phyloP scores from a whole-genome alignment of 2,797 vertebrate species.

The Ataeniobius toweri region DNA sequence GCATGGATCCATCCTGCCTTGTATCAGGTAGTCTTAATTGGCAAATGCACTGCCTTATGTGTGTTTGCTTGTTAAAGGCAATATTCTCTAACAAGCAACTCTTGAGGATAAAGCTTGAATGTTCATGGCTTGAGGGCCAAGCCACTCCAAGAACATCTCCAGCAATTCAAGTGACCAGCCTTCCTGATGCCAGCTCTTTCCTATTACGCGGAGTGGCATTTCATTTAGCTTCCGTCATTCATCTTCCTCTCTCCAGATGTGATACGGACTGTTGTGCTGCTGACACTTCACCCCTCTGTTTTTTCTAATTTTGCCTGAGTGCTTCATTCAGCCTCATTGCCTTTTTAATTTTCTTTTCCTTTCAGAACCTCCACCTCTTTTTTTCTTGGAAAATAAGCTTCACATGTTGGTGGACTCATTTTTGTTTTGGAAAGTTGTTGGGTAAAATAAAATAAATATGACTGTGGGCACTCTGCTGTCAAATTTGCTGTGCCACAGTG shows the following conservation, averaged over 20 bases:
- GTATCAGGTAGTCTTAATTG: constrained; percentile 13
- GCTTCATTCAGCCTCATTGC: not conserved
- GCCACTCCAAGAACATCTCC: constrained; percentile 75
- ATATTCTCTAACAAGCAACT: constrained; percentile 55
- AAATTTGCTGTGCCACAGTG: constrained; percentile 15
- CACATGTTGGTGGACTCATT: not conserved
- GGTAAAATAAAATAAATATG: not conserved
- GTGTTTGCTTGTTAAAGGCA: constrained; percentile 40
- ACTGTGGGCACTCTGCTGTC: constrained; percentile 12
- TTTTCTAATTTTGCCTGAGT: not conserved
- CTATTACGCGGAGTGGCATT: constrained; percentile 78
- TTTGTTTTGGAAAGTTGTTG: not conserved
- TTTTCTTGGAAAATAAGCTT: not conserved
- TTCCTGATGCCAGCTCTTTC: constrained; percentile 60
- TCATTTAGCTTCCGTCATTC: constrained; percentile 78
- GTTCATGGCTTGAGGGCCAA: constrained; percentile 62
- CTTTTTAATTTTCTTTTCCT: not conserved
- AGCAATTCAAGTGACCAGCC: constrained; percentile 78
- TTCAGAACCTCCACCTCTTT: too few species aligned
- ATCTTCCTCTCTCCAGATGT: constrained; percentile 61
- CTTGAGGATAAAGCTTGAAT: constrained; percentile 59
- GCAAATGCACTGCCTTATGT: constrained; percentile 1
- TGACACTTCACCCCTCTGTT: constrained; percentile 26
- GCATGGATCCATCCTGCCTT: too few species aligned
- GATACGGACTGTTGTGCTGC: constrained; percentile 32